Evolutionary conservation across 2,888 invertebrate species (phyloP).

Genomic region (Orthonychiurus folsomi): DNA sequence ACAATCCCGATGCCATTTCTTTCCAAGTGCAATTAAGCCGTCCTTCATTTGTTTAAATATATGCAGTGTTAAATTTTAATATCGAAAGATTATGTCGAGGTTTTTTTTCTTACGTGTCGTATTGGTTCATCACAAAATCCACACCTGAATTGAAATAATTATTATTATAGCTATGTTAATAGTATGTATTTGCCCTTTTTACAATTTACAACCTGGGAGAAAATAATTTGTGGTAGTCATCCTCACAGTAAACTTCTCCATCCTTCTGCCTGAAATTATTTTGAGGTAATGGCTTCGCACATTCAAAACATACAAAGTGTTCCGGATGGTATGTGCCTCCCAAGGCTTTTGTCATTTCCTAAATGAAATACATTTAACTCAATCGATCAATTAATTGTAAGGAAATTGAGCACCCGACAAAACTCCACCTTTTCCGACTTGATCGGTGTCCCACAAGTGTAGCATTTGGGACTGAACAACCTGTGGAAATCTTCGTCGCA

Average conservation of each 20-base stretch:
- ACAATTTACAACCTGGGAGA: no score
- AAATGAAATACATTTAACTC: slow-evolving; percentile 2
- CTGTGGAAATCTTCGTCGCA: slow-evolving; percentile 32
- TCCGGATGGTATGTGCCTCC: slow-evolving; percentile 34
- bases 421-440: slow-evolving; percentile 29
- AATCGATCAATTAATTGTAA: background rate
- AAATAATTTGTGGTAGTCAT: slow-evolving; percentile 35
- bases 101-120: slow-evolving; percentile 31
- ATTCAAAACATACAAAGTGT: slow-evolving; percentile 37
- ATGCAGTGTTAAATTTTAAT: background rate
- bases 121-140: slow-evolving; percentile 34
- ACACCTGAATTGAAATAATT: no score
- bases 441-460: slow-evolving; percentile 31
- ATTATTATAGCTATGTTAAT: no score
- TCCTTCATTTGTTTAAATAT: slow-evolving; percentile 19
- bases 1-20: slow-evolving; percentile 36
- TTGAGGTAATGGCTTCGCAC: slow-evolving; percentile 28
- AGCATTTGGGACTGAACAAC: slow-evolving; percentile 35
- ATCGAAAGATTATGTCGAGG: no score
- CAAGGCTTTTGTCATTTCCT: slow-evolving; percentile 36
- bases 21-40: slow-evolving; percentile 36
- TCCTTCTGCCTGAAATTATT: slow-evolving; percentile 32
- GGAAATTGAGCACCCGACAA: background rate
- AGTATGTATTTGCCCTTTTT: no score
- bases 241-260: slow-evolving; percentile 35